Evolutionary conservation across 2,797 vertebrate species (phyloP).

Genomic region (Pseudocheirus occidentalis): DNA sequence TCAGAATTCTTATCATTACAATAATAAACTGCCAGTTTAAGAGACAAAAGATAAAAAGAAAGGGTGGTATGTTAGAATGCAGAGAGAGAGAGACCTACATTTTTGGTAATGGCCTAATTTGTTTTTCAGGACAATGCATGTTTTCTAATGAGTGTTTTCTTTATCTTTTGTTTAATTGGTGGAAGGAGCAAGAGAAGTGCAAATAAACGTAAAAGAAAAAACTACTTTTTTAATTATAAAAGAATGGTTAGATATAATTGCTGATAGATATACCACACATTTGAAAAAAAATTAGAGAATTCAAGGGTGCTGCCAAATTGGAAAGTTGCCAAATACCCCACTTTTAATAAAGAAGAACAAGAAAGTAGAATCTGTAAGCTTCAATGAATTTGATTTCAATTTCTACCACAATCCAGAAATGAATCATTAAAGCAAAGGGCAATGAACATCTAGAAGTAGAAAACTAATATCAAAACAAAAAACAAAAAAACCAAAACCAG

Average conservation of each 20-base stretch:
- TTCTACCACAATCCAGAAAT: neutral
- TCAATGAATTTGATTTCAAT: neutral
- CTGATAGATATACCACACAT: neutral
- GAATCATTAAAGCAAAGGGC: neutral
- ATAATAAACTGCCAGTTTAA: neutral
- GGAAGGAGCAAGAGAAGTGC: neutral
- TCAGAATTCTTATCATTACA: neutral
- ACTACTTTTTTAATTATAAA: neutral
- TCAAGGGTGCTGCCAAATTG: neutral
- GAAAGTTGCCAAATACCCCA: neutral
- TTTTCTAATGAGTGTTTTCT: neutral
- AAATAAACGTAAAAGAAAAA: neutral
- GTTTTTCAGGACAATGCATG: neutral
- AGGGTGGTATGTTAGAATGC: neutral
- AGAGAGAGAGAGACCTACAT: neutral
- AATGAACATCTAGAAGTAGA: neutral
- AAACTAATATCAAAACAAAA: neutral
- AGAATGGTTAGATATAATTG: neutral
- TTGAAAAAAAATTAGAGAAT: neutral
- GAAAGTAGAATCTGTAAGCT: neutral
- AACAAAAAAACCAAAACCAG: neutral
- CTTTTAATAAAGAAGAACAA: neutral
- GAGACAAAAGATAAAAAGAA: neutral
- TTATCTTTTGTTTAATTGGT: neutral
- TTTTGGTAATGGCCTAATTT: neutral